A percentile compares a stretch with the other conserved stretches of the same genome.
phyloP scores from a whole-genome alignment of 2,888 invertebrate species.

The Dilophus febrilis region DNA sequence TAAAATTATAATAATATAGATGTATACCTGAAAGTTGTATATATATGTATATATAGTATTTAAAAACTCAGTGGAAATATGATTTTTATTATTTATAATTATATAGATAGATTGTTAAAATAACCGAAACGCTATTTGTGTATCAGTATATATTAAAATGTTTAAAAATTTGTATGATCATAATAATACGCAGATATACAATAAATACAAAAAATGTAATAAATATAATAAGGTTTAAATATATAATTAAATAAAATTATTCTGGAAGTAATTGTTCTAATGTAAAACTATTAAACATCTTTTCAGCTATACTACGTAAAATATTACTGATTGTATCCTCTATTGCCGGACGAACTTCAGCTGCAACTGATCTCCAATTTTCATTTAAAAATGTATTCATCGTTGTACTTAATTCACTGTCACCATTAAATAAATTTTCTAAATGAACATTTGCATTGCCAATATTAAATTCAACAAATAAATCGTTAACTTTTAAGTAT shows the following conservation, averaged over 20 bases:
- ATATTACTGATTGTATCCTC: slow-evolving; percentile 42
- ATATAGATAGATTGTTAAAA: too few relatives aligned
- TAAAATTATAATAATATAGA: too few relatives aligned
- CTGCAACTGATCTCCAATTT: slow-evolving; percentile 54
- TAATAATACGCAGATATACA: too few relatives aligned
- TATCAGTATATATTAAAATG: too few relatives aligned
- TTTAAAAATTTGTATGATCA: too few relatives aligned
- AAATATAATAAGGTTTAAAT: neutral
- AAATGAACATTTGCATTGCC: slow-evolving; percentile 45
- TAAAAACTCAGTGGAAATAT: too few relatives aligned
- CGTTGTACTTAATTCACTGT: slow-evolving; percentile 45
- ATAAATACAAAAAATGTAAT: too few relatives aligned
- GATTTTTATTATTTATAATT: too few relatives aligned
- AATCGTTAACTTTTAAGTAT: slow-evolving; percentile 42
- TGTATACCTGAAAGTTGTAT: too few relatives aligned
- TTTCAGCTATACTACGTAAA: slow-evolving; percentile 39
- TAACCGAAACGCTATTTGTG: too few relatives aligned
- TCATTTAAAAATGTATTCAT: slow-evolving; percentile 64
- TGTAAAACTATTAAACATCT: slow-evolving; percentile 40
- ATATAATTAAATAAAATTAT: slow-evolving; percentile 13
- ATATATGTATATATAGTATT: too few relatives aligned
- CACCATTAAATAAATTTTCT: slow-evolving; percentile 56
- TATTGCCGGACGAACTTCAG: slow-evolving; percentile 52
- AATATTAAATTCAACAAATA: slow-evolving; percentile 48
- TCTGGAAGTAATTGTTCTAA: slow-evolving; percentile 35